phyloP scores from a whole-genome alignment of 2,113 vertebrate genomes.

The Colius striatus region DNA sequence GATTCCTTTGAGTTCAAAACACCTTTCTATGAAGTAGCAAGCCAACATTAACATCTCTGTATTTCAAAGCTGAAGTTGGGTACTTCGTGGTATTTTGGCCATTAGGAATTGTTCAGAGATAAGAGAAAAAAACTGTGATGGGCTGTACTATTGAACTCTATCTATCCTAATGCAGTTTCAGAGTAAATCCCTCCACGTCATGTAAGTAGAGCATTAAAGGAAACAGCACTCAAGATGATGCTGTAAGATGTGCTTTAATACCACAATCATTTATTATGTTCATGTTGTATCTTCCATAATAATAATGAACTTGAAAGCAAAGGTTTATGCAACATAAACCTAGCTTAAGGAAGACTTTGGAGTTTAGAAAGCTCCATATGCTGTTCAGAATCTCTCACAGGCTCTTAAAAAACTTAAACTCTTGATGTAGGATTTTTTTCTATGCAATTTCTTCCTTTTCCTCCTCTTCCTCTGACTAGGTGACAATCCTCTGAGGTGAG shows the following conservation, averaged over 20 bases:
- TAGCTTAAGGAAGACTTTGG: conserved; percentile 42
- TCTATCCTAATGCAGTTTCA: not conserved
- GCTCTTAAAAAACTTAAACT: conserved; percentile 10
- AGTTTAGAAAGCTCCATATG: conserved; percentile 30
- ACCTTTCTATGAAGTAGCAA: not conserved
- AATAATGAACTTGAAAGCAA: conserved; percentile 63
- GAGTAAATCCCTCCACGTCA: conserved; percentile 48
- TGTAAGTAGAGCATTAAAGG: conserved; percentile 58
- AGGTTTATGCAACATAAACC: conserved; percentile 50
- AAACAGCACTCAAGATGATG: conserved; percentile 55
- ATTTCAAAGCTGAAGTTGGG: not conserved
- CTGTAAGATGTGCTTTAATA: conserved; percentile 55
- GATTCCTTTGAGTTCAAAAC: not conserved
- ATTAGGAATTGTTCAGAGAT: not conserved
- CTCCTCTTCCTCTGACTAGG: not conserved
- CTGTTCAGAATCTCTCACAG: not conserved
- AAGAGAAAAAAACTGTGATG: not conserved
- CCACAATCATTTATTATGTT: conserved; percentile 44
- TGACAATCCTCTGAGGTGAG: not conserved
- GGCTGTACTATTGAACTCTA: not conserved
- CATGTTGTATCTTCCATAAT: conserved; percentile 38
- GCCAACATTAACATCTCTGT: not conserved
- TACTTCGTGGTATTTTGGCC: not conserved
- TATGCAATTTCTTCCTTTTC: not conserved
- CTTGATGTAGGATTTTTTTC: not conserved